Conservation (phyloP, 2,888 invertebrate species). For the Agrotis puta region DNA sequence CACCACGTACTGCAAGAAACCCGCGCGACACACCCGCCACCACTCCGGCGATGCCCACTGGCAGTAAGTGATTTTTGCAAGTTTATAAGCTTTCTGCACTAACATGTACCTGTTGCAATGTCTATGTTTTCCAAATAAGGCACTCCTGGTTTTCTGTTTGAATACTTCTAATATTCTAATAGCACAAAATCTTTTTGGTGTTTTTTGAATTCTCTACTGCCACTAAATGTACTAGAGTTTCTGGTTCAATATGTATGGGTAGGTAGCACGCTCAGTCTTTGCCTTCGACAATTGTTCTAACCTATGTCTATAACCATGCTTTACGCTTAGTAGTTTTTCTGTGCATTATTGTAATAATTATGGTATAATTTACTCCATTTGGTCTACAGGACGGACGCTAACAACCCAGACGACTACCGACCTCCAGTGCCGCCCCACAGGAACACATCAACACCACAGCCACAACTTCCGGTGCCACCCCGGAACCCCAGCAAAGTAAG, state of each 20-base stretch:
- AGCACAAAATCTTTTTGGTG: background rate
- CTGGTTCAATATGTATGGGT: background rate
- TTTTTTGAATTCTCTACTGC: background rate
- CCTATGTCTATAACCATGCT: slow-evolving; percentile 39
- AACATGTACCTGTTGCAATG: slow-evolving; percentile 13
- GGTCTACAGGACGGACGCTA: slow-evolving; percentile 86
- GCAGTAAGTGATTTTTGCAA: slow-evolving; percentile 85
- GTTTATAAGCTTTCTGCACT: slow-evolving; percentile 40
- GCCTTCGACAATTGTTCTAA: slow-evolving; percentile 14
- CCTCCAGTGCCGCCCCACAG: slow-evolving; percentile 97
- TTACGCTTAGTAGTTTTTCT: slow-evolving; percentile 63
- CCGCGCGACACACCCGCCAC: slow-evolving; percentile 80
- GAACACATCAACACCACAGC: slow-evolving; percentile 91
- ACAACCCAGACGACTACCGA: slow-evolving; percentile 92
- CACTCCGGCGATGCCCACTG: slow-evolving; percentile 87
- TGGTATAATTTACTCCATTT: slow-evolving; percentile 81
- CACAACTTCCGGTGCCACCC: slow-evolving; percentile 82
- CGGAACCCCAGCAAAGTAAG: slow-evolving; percentile 88
- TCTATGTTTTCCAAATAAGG: background rate
- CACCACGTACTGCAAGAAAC: slow-evolving; percentile 94
- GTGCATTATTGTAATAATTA: slow-evolving; percentile 74
- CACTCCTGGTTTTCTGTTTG: background rate
- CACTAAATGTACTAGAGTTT: background rate
- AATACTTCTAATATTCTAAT: background rate
- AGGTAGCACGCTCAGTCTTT: slow-evolving; percentile 30